Evolutionary conservation across 2,113 vertebrate genomes (phyloP).

Genomic region (Rhombomys opimus): DNA sequence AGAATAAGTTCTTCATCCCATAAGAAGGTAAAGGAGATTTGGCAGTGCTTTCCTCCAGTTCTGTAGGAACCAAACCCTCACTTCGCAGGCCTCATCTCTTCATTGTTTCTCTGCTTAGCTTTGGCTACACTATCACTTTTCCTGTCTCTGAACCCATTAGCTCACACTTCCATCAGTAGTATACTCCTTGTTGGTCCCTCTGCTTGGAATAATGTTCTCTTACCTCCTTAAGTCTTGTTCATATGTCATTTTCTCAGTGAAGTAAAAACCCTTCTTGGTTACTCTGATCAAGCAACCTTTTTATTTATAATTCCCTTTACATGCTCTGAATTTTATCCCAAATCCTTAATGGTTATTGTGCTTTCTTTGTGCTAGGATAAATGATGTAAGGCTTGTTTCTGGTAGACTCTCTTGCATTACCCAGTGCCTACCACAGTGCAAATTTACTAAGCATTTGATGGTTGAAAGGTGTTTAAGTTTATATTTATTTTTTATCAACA

Average conservation of each 20-base stretch:
- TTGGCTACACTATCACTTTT: neutral
- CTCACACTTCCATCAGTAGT: neutral
- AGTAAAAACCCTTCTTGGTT: no score
- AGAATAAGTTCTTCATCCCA: neutral
- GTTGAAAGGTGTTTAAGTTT: neutral
- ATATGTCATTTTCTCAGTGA: neutral
- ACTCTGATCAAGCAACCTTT: neutral
- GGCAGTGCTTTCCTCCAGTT: neutral
- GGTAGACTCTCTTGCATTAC: neutral
- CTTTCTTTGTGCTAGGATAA: neutral
- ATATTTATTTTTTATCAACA: neutral
- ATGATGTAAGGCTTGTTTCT: slow-evolving; percentile 26
- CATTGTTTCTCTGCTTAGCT: neutral
- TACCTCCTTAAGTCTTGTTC: neutral
- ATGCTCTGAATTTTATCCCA: neutral
- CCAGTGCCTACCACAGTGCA: neutral
- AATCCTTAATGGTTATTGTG: neutral
- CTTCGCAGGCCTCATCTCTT: neutral
- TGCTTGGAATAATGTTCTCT: neutral
- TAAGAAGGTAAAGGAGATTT: neutral
- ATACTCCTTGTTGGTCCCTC: neutral
- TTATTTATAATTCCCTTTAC: neutral
- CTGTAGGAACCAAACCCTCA: neutral
- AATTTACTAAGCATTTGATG: neutral
- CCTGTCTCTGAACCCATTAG: neutral